Conservation (phyloP, 2,113 vertebrate genomes). For the Callospermophilus lateralis region DNA sequence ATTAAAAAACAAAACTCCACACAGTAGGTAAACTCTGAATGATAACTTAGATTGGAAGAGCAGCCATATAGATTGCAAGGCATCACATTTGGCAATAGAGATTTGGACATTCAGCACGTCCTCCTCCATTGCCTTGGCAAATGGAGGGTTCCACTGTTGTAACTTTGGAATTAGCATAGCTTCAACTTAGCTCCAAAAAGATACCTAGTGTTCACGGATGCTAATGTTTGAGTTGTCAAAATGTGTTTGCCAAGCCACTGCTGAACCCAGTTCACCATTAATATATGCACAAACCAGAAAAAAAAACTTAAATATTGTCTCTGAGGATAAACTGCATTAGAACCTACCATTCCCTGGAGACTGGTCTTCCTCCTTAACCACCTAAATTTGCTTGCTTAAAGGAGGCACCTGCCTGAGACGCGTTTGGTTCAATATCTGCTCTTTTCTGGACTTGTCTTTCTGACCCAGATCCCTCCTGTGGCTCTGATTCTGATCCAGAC, state of each 20-base stretch:
- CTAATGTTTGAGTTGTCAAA: neutral
- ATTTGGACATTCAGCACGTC: neutral
- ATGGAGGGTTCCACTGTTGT: neutral
- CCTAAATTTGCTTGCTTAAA: neutral
- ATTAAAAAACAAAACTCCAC: slow-evolving; percentile 19
- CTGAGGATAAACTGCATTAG: neutral
- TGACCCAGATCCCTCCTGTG: slow-evolving; percentile 40
- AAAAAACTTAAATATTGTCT: neutral
- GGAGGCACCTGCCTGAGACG: neutral
- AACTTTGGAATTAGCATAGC: neutral
- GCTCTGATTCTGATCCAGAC: neutral
- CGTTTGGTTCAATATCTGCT: neutral
- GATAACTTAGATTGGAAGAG: neutral
- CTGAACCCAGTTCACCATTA: neutral
- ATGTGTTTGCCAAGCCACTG: neutral
- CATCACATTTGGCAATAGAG: neutral
- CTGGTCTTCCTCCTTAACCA: neutral
- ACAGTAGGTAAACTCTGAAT: neutral
- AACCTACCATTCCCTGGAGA: neutral
- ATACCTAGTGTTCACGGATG: neutral
- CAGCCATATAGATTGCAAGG: neutral
- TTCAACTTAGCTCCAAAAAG: neutral
- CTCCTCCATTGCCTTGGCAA: neutral
- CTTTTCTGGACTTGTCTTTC: slow-evolving; percentile 31
- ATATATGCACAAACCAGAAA: neutral